Base-by-base conservation (phyloP, 2,113 vertebrate species). In the Lamprologus lemairii region DNA sequence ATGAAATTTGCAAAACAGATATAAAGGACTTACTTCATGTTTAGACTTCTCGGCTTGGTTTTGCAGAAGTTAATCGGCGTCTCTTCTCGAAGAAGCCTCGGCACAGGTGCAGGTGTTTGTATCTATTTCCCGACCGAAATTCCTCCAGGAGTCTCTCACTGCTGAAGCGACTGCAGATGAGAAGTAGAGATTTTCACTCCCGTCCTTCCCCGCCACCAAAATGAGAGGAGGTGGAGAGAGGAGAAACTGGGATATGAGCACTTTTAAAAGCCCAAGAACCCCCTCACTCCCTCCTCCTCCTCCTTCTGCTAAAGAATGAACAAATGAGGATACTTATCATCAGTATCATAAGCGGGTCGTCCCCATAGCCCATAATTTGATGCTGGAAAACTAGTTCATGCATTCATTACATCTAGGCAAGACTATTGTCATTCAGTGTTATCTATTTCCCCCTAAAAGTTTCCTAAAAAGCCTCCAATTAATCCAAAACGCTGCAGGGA, bases 21-120 rank as follows among this genome's bases (percentile, higher is more conserved):
- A 26, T 45, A 17, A 45, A 11, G 5, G 21, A 89, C 93, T 92
- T 73, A 94, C 93, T 89, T 91, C 89, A 92, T 94, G 71, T 8
- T 89, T 91, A 23, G 8, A 17, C 37, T 23, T 87, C 23, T 75
- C 12, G 6, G 10, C 55, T 33, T 8, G 2, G 37, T 1, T 17
- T 17, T 11, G 35, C 65, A 10, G 26, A 79, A 83, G 71, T 23
- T 84, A 75, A 19, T 19, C 12, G 2, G 3, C 7, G 14, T 16
- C 63, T 45, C 55, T 37, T 40, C 37, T 49, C 16, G 14, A 7
- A 40, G 90, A 4, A 83, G 79, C 49, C 35, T 65, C 21, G 11
- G 31, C 49, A 42, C 90, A 87, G 87, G 80, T 89, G 91, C 82
- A n/a, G 83, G 11, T 55, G 21, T 9, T 37, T 13, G 4, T 3